Evolutionary conservation across 2,797 vertebrate species (phyloP).

Genomic region (Antennarius maculatus): DNA sequence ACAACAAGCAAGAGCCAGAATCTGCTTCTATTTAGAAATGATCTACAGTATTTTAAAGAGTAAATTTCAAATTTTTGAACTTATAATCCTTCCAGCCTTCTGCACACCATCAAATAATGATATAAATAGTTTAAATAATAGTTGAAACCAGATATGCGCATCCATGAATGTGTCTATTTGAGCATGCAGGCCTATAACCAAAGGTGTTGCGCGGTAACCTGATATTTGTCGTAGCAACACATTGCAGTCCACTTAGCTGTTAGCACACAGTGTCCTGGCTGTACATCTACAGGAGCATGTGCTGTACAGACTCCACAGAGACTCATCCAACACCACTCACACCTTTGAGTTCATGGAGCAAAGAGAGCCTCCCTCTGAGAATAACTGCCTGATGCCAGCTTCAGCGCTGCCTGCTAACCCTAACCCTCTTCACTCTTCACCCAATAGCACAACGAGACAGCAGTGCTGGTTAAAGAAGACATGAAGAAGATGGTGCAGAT

Average conservation of each 20-base stretch:
- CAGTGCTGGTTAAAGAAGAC: conserved; percentile 89
- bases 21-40: no score
- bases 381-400: conserved; percentile 10
- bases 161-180: conserved; percentile 20
- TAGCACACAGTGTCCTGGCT: conserved; percentile 31
- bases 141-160: conserved; percentile 11
- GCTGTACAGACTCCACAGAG: conserved; percentile 18
- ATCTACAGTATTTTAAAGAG: background rate
- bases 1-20: background rate
- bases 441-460: conserved; percentile 88
- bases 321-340: background rate
- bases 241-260: conserved; percentile 28
- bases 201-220: conserved; percentile 79
- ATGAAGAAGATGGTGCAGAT: conserved; percentile 88
- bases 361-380: conserved; percentile 10
- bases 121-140: background rate
- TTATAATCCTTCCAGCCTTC: no score
- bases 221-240: conserved; percentile 76
- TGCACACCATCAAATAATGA: background rate
- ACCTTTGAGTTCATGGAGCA: conserved; percentile 9
- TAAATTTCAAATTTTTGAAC: no score
- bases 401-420: conserved; percentile 56
- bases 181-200: conserved; percentile 47
- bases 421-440: conserved; percentile 63
- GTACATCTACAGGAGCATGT: conserved; percentile 22